Base-by-base conservation (phyloP, 2,888 invertebrate species). In the Drosophila borborema region DNA sequence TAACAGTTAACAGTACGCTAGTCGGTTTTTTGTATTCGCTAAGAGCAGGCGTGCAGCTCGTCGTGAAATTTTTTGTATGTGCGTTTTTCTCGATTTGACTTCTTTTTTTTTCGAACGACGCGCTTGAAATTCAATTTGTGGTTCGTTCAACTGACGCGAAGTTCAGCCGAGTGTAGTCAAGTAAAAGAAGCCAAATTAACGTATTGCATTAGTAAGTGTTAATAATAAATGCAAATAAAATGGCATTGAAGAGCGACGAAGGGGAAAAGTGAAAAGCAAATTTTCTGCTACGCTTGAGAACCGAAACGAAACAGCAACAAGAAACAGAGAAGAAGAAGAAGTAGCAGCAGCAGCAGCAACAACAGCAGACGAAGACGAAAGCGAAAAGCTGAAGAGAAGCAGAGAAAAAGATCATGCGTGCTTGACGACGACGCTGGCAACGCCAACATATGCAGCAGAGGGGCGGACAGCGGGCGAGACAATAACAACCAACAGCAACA, bases 231-330 rank as follows among this genome's bases (percentile, higher is more conserved):
- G 51, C 48, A 34, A 74, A 10, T 45, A 46, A 66, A 80, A 77
- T 69, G 72, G 75, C 83, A 83, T 66, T 75, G 74, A 80, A 67
- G 55, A 48, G 23, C 46, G 48, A 77, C 70, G 40, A 48, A 66
- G 61, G 67, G 60, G 70, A 83, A 83, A 86, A 86, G 82, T 80
- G 80, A 82, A 85, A 80, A 70, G 69, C 51, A 69, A 76, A 69
- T 74, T 77, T 76, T 81, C 76, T 79, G 84, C 78, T 81, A 72
- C 81, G 83, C 80, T 71, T 79, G 80, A 80, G 79, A 83, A 83
- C 81, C 81, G 80, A 82, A 80, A 82, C 80, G 80, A 72, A 80
- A 68, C 54, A 38, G 6, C 40, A 70, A 20, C 58, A 72, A 70
- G 18, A 72, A 55, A 23, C 43, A 64, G 56, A 56, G 51, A 56